Base-by-base conservation (phyloP, 2,888 invertebrate genomes). In the Acheta domesticus region DNA sequence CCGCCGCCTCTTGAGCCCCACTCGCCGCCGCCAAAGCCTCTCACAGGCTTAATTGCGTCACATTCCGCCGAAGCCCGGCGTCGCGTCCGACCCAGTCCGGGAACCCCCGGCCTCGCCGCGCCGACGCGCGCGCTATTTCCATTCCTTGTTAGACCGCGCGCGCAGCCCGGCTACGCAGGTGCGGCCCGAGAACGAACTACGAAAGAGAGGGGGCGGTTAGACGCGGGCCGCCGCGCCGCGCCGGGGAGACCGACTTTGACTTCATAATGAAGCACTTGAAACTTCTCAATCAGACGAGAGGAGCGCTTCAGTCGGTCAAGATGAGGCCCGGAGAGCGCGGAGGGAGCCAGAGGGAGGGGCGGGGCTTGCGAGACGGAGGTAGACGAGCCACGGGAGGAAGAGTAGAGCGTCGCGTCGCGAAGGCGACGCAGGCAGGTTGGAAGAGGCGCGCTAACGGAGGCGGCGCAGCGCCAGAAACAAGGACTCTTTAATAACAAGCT, bases 191-290 rank as follows among this genome's bases (percentile, higher is more conserved):
- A n/a, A n/a, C 62, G 62, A n/a, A n/a, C 62, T 14, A 19, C 14
- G 16, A 62, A 62, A n/a, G 62, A 62, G 62, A 62, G 62, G 62
- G 62, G 14, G n/a, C 62, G 62, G 62, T 62, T 62, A 62, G 62
- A 19, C 62, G 62, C 14, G 62, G 62, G 12, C 14, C 62, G 62
- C 62, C n/a, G 62, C n/a, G 62, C 16, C 14, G 62, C 62, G n/a
- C 62, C 16, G n/a, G 62, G 62, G 14, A n/a, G 16, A n/a, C 62
- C 8, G 62, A 62, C 62, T 62, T 62, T 49, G 77, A 77, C 77
- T 74, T 77, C 74, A 77, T 78, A 78, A 78, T 78, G 78, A 78
- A 78, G 62, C 78, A 73, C 78, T 78, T 73, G 73, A 78, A 78
- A 78, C 73, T 78, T 78, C 78, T 73, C 78, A 78, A 78, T 78